phyloP scores from a whole-genome alignment of 1,140 invertebrate genomes.

The Bicyclus anynana region DNA sequence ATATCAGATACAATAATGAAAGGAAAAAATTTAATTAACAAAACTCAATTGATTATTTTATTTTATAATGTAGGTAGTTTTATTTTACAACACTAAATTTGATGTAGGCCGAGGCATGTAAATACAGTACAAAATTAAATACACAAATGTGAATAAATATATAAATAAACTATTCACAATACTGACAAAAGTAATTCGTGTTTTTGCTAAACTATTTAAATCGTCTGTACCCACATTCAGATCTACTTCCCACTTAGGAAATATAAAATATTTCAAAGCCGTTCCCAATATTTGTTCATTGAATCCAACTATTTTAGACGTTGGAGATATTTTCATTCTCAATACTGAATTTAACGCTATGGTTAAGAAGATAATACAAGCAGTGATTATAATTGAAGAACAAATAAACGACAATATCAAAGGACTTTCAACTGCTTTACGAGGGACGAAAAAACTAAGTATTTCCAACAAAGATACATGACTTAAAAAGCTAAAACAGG shows the following conservation, averaged over 20 bases:
- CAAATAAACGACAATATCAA: slow-evolving; percentile 34
- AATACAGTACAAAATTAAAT: slow-evolving; percentile 21
- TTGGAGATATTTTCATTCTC: slow-evolving; percentile 3
- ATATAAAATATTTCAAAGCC: slow-evolving; percentile 25
- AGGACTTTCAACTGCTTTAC: slow-evolving; percentile 30
- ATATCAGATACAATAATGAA: too few relatives aligned
- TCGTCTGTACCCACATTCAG: slow-evolving; percentile 1
- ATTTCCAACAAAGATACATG: slow-evolving; percentile 33
- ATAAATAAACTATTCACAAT: slow-evolving; percentile 31
- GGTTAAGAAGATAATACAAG: slow-evolving; percentile 26
- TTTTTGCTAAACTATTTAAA: slow-evolving; percentile 5
- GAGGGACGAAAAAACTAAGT: slow-evolving; percentile 32
- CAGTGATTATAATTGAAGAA: slow-evolving; percentile 31
- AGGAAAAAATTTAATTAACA: too few relatives aligned
- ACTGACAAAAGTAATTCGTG: slow-evolving; percentile 32
- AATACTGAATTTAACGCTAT: slow-evolving; percentile 27
- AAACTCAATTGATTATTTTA: too few relatives aligned
- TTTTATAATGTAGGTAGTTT: too few relatives aligned
- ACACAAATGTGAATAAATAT: slow-evolving; percentile 13
- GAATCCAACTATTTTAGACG: slow-evolving; percentile 23
- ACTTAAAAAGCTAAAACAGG: slow-evolving; percentile 30
- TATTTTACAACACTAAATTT: too few relatives aligned
- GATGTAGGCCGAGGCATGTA: slow-evolving; percentile 19
- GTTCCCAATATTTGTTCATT: slow-evolving; percentile 25
- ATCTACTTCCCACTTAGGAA: slow-evolving; percentile 17